Conservation (phyloP, 2,113 vertebrate species). For the Silurus meridionalis region DNA sequence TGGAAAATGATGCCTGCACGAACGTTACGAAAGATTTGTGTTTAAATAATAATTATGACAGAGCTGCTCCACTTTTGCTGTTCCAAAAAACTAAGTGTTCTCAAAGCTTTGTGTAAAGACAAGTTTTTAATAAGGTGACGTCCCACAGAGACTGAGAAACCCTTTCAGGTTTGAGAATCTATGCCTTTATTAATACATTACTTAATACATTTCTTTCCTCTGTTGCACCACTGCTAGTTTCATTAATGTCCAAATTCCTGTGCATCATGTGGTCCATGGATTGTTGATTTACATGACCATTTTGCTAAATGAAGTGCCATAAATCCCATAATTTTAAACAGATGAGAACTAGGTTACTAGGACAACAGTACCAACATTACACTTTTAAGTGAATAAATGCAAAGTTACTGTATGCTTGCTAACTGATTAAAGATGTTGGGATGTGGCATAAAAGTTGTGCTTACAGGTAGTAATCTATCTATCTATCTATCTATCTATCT, state of each 20-base stretch:
- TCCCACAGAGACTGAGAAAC: not conserved
- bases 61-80: slow-evolving; percentile 35
- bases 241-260: not conserved
- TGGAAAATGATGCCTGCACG: not conserved
- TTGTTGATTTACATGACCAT: not conserved
- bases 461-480: not conserved
- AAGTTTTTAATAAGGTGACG: slow-evolving; percentile 26
- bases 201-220: not conserved
- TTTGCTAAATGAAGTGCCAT: not conserved
- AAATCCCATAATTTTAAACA: not conserved
- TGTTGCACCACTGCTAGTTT: not conserved
- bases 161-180: not conserved
- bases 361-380: not conserved
- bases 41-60: slow-evolving; percentile 37
- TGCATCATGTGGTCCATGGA: not conserved
- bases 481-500: not conserved
- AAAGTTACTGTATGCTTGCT: not conserved
- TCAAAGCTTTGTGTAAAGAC: slow-evolving; percentile 5
- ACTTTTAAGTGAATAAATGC: not conserved
- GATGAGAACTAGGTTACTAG: not conserved
- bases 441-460: not conserved
- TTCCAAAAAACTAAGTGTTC: not conserved
- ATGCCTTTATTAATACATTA: not conserved
- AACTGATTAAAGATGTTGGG: not conserved
- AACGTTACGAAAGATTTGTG: slow-evolving; percentile 6